These are phyloP conservation scores for Diarsia dahlii DNA, from an alignment of 2,888 invertebrate species.

Conservation along the genomic window DNA sequence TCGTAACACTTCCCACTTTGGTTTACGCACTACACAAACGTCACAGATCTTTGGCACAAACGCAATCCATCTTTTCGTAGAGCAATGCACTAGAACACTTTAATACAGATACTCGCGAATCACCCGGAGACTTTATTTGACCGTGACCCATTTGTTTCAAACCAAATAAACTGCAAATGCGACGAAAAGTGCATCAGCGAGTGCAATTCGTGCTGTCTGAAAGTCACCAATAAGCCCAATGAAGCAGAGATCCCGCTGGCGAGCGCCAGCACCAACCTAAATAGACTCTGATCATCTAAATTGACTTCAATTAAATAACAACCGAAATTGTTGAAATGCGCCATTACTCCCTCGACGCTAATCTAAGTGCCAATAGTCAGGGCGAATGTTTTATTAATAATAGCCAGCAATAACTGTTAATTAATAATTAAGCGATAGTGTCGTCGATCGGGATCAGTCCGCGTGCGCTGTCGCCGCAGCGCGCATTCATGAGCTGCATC, in stretches of 20 bases:
- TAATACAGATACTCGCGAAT: constrained; percentile 54
- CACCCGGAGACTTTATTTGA: constrained; percentile 35
- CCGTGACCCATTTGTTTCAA: constrained; percentile 75
- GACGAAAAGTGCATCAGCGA: constrained; percentile 88
- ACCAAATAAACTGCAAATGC: constrained; percentile 80
- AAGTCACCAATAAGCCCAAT: constrained; percentile 91
- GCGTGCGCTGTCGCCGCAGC: constrained; percentile 66
- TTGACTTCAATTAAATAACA: constrained; percentile 91
- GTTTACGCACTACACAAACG: constrained; percentile 54
- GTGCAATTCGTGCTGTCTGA: constrained; percentile 91
- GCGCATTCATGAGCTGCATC: constrained; percentile 57
- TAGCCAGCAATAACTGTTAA: constrained; percentile 87
- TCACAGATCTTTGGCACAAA: constrained; percentile 43
- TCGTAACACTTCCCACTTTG: constrained; percentile 48
- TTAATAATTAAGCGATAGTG: constrained; percentile 88
- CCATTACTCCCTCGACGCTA: constrained; percentile 90
- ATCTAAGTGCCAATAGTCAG: constrained; percentile 91
- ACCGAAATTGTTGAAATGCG: constrained; percentile 91
- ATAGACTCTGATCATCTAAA: constrained; percentile 91
- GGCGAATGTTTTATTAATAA: constrained; percentile 90
- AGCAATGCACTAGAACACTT: constrained; percentile 47
- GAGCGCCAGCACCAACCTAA: constrained; percentile 91
- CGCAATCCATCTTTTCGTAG: constrained; percentile 24
- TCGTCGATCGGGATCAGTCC: constrained; percentile 81
- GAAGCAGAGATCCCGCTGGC: constrained; percentile 90